Percentiles rank a stretch among this genome's conserved stretches.
These are phyloP conservation scores for Aphelenchoides avenae DNA, from an alignment of 1,140 invertebrate species.

Conservation along the genomic window DNA sequence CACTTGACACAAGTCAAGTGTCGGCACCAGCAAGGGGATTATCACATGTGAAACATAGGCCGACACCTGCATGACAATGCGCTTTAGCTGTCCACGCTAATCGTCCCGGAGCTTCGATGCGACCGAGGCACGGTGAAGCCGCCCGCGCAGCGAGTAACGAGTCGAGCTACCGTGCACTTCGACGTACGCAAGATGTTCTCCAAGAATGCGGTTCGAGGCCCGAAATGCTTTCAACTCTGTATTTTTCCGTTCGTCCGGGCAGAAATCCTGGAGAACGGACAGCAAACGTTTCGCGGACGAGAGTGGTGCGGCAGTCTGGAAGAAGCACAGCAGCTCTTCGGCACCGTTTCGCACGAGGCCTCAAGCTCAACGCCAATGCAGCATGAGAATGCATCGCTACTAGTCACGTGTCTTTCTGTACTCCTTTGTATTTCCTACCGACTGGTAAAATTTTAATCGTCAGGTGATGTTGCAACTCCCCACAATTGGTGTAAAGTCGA, in stretches of 20 bases:
- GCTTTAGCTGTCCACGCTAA: conserved; percentile 7
- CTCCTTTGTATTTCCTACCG: no score
- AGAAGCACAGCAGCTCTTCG: background rate
- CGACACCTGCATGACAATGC: conserved; percentile 2
- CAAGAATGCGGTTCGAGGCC: conserved; percentile 7
- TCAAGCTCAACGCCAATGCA: no score
- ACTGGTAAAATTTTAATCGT: no score
- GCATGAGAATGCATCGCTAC: no score
- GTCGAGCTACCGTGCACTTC: conserved; percentile 6
- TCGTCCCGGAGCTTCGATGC: conserved; percentile 14
- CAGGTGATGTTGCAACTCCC: no score
- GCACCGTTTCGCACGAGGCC: no score
- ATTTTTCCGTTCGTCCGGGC: conserved; percentile 23
- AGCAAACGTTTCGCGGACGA: conserved; percentile 16
- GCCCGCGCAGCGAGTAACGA: conserved; percentile 10
- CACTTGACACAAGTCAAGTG: no score
- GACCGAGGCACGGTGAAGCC: conserved; percentile 15
- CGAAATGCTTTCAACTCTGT: conserved; percentile 17
- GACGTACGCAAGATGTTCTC: conserved; percentile 13
- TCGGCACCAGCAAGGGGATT: no score
- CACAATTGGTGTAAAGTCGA: no score
- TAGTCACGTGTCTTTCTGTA: no score
- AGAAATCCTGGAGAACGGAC: conserved; percentile 6
- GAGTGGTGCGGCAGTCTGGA: conserved; percentile 9
- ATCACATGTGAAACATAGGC: background rate